phyloP scores from a whole-genome alignment of 2,113 vertebrate genomes.

The Phalacrocorax brasilianus region DNA sequence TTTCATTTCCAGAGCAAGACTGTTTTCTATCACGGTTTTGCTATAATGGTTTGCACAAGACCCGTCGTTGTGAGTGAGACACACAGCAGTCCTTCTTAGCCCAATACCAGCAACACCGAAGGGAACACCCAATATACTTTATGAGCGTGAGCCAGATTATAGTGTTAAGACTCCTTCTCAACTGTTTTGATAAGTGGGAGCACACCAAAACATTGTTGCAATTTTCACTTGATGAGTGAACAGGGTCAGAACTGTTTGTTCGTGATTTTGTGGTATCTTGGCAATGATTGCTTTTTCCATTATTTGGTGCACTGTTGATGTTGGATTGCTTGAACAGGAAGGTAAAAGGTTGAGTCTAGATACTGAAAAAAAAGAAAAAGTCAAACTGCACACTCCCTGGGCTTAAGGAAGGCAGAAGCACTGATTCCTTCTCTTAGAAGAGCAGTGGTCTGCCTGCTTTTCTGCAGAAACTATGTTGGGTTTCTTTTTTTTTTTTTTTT shows the following conservation, averaged over 20 bases:
- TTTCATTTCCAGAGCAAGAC: neutral
- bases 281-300: neutral
- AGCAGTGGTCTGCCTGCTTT: neutral
- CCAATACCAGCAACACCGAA: neutral
- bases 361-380: neutral
- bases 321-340: neutral
- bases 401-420: neutral
- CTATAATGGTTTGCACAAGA: neutral
- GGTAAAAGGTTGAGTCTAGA: neutral
- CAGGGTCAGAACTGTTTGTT: neutral
- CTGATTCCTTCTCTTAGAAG: neutral
- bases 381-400: too few relatives aligned
- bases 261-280: neutral
- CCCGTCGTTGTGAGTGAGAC: neutral
- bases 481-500: neutral
- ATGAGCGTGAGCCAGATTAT: neutral
- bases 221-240: neutral
- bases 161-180: neutral
- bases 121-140: neutral
- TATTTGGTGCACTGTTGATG: neutral
- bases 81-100: neutral
- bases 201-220: neutral
- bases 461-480: neutral
- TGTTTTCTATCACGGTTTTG: neutral
- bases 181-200: conserved; percentile 23